Evolutionary conservation across 2,888 invertebrate genomes (phyloP).

Genomic region (Reticulitermes lucifugus): DNA sequence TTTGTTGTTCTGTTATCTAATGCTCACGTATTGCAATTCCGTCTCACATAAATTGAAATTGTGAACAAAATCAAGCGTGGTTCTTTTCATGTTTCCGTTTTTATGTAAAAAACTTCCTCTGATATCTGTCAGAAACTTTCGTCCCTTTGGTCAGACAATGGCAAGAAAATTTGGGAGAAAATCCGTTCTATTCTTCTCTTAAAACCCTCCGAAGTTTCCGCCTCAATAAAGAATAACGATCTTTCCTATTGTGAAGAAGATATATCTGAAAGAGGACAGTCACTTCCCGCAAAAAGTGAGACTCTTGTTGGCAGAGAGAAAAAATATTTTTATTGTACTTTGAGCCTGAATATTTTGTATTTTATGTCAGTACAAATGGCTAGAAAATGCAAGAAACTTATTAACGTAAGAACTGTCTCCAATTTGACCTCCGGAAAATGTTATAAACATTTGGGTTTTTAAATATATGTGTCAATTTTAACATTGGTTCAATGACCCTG

Average conservation of each 20-base stretch:
- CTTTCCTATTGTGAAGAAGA: constrained; percentile 32
- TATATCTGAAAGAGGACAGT: background rate
- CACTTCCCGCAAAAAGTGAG: background rate
- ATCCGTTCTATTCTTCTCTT: constrained; percentile 41
- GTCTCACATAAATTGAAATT: constrained; percentile 7
- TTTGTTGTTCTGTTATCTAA: background rate
- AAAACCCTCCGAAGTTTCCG: constrained; percentile 41
- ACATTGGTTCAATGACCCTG: too few species aligned
- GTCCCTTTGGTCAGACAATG: constrained; percentile 37
- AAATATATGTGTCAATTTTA: too few species aligned
- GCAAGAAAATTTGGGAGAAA: constrained; percentile 44
- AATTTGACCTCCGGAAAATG: too few species aligned
- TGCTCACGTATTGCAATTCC: background rate
- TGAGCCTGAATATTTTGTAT: background rate
- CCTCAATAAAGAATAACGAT: constrained; percentile 46
- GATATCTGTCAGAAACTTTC: constrained; percentile 8
- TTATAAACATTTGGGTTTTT: too few species aligned
- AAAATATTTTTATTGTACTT: background rate
- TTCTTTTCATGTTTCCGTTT: constrained; percentile 12
- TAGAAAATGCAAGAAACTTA: too few species aligned
- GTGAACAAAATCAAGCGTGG: background rate
- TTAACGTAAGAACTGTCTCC: too few species aligned
- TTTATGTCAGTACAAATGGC: background rate
- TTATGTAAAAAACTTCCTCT: constrained; percentile 15
- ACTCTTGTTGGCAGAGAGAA: background rate